A percentile compares a stretch with the other conserved stretches of the same genome.
phyloP scores from a whole-genome alignment of 2,113 vertebrate species.

The Nothobranchius furzeri region DNA sequence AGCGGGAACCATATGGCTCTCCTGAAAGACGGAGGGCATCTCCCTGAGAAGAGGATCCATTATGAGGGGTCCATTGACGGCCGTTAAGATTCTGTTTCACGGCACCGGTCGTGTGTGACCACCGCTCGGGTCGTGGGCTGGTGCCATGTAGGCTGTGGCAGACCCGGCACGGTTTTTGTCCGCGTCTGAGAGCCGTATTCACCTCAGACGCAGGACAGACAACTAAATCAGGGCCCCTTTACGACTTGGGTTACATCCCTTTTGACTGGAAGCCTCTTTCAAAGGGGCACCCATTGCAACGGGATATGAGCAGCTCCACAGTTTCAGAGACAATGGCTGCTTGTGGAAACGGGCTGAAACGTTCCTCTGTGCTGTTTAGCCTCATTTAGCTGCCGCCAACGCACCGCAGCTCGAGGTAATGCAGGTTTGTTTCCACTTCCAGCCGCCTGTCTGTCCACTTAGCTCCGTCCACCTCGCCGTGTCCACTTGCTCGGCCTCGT shows the following conservation, averaged over 20 bases:
- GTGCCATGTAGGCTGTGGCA: conserved; percentile 47
- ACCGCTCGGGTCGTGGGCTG: conserved; percentile 35
- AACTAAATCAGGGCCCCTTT: conserved; percentile 57
- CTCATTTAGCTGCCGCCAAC: conserved; percentile 14
- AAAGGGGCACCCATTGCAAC: conserved; percentile 43
- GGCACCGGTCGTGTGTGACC: conserved; percentile 71
- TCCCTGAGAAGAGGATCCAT: conserved; percentile 65
- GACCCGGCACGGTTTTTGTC: conserved; percentile 48
- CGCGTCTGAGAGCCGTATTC: conserved; percentile 63
- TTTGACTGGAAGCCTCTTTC: conserved; percentile 55
- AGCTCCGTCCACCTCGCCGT: conserved; percentile 58
- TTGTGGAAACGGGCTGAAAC: conserved; percentile 51
- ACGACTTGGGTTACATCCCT: conserved; percentile 65
- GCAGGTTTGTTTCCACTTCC: conserved; percentile 38
- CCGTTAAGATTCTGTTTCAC: conserved; percentile 74
- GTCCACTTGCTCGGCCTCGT: conserved; percentile 62
- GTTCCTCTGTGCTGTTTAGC: conserved; percentile 37
- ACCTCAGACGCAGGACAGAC: conserved; percentile 60
- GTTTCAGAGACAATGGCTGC: conserved; percentile 53
- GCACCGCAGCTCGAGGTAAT: conserved; percentile 21
- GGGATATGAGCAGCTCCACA: conserved; percentile 47
- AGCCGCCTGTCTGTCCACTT: conserved; percentile 43
- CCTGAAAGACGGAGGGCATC: conserved; percentile 67
- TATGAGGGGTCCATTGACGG: conserved; percentile 73
- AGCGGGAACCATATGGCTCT: conserved; percentile 68